A percentile compares a stretch with the other conserved stretches of the same genome.
Evolutionary conservation across 2,888 invertebrate genomes (phyloP).

Genomic region (Synanthedon myopaeformis): DNA sequence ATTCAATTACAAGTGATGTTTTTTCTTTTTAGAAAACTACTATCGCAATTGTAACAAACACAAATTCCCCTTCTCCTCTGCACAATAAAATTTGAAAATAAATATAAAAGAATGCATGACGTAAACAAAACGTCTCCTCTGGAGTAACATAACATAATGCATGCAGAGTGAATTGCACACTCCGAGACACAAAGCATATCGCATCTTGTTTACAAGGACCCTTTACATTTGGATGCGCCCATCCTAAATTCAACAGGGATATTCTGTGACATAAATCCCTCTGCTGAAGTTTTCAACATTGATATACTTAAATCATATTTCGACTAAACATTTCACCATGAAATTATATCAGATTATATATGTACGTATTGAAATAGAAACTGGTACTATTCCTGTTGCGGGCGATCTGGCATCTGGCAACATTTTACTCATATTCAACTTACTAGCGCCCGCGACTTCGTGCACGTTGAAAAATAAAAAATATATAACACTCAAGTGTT

Average conservation of each 20-base stretch:
- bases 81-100: constrained; percentile 1
- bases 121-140: neutral
- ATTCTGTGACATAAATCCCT: constrained; percentile 1
- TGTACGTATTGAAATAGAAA: too few species aligned
- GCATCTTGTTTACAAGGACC: constrained; percentile 26
- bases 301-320: too few species aligned
- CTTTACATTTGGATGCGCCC: constrained; percentile 31
- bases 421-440: too few species aligned
- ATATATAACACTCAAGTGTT: too few species aligned
- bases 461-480: too few species aligned
- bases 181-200: constrained; percentile 26
- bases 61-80: neutral
- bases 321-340: too few species aligned
- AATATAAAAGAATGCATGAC: neutral
- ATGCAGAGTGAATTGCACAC: neutral
- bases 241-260: constrained; percentile 18
- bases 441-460: too few species aligned
- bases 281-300: too few species aligned
- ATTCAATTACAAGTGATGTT: too few species aligned
- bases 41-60: neutral
- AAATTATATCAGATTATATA: too few species aligned
- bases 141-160: neutral
- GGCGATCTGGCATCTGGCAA: too few species aligned
- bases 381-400: too few species aligned
- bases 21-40: neutral